Evolutionary conservation across 1,140 invertebrate genomes (phyloP), one percentile per base, ranked within the genome.

Genomic region (Diorhabda carinulata): DNA sequence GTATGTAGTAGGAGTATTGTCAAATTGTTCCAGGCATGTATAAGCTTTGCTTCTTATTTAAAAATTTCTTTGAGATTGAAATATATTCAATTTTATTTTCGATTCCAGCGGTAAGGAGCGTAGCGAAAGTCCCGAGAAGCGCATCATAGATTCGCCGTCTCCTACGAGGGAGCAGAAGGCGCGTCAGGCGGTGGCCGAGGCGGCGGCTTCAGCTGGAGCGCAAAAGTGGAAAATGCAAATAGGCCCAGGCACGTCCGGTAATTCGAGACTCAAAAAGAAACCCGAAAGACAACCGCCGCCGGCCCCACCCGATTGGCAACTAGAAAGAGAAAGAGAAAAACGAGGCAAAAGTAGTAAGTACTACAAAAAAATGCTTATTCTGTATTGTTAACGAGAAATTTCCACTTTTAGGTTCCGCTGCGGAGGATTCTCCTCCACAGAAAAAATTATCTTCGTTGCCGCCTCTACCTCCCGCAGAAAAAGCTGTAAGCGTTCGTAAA

Each of bases 401-500:
- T n/a, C 41, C 6, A 47, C n/a, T 52, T n/a, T 57, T 40, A 56
- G 62, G 61, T 64, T 43, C 58, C 63, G 61, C 42, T 66, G 66
- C 70, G 52, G 69, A 73, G 6, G 69, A 73, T 45, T 67, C 65
- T 10, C 56, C 70, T 5, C 60, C 61, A 1, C 5, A 56, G 40
- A 42, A 65, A 3, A 70, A 68, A 42, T 64, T 57, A 61, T 40
- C 63, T 4, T 8, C 52, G 2, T 52, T 66, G 43, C 58, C 70
- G 42, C 69, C 74, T 3, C 73, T 79, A 7, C 73, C 71, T 6
- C 73, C 78, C 3, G 79, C 78, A 44, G 86, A 87, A 64, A 86
- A 86, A 73, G 82, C 82, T 73, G 82, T 86, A 61, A 85, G 84
- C 42, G 83, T 86, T 40, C 81, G 85, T 2, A 84, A 86, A 68